Percentiles rank a stretch among this genome's conserved stretches.
Evolutionary conservation across 2,113 vertebrate genomes (phyloP).

Genomic region (Daphoenositta chrysoptera): DNA sequence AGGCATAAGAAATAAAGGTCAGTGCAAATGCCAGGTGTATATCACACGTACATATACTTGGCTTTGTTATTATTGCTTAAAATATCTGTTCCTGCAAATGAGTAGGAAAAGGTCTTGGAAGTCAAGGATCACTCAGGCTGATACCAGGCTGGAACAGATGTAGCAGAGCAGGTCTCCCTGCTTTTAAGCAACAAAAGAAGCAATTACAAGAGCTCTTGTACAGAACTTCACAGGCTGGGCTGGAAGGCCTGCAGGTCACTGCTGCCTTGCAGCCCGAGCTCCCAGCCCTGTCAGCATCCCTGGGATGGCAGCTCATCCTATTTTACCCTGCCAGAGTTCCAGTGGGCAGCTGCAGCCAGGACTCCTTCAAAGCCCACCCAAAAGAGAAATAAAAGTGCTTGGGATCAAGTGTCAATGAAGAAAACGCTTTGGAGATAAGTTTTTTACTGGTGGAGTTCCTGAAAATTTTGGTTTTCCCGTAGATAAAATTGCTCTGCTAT

Average conservation of each 20-base stretch:
- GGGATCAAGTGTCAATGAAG: not conserved
- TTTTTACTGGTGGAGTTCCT: not conserved
- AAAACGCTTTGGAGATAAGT: not conserved
- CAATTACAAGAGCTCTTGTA: not conserved
- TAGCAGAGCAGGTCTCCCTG: not conserved
- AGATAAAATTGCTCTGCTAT: not conserved
- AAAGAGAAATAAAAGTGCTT: not conserved
- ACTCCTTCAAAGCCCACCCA: not conserved
- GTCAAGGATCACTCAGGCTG: not conserved
- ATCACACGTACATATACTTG: not conserved
- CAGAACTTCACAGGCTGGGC: not conserved
- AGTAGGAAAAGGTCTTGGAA: not conserved
- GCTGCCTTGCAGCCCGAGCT: not conserved
- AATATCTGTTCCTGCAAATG: not conserved
- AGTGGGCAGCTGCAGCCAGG: not conserved
- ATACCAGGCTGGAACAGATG: not conserved
- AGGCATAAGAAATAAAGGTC: slow-evolving; percentile 23
- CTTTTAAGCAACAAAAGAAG: not conserved
- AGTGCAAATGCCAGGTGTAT: not conserved
- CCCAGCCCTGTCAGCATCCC: not conserved
- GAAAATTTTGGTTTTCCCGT: not conserved
- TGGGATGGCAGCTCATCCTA: not conserved
- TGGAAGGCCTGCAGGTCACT: not conserved
- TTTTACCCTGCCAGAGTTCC: not conserved
- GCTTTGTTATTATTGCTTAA: not conserved